Conservation (phyloP, 2,113 vertebrate species). For the Toxostoma redivivum region DNA sequence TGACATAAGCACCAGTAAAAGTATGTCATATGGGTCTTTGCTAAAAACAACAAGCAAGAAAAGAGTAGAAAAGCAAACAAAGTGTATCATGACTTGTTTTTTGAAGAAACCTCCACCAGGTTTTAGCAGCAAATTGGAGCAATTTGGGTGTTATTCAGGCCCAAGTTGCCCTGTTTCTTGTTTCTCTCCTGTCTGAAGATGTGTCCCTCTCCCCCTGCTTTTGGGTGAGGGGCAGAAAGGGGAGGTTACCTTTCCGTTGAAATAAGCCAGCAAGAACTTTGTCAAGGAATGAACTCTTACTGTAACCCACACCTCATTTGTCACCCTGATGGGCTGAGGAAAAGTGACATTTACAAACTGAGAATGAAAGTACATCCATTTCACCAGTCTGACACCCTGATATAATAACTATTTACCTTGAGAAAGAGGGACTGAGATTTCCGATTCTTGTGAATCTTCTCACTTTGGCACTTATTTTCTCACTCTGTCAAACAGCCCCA, state of each 20-base stretch:
- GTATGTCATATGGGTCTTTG: neutral
- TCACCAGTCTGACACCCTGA: slow-evolving; percentile 85
- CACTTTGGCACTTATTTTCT: slow-evolving; percentile 86
- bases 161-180: neutral
- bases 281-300: slow-evolving; percentile 83
- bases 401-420: slow-evolving; percentile 99
- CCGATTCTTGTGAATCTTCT: slow-evolving; percentile 84
- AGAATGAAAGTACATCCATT: slow-evolving; percentile 90
- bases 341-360: slow-evolving; percentile 97
- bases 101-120: neutral
- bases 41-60: slow-evolving; percentile 17
- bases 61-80: slow-evolving; percentile 21
- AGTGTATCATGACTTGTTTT: neutral
- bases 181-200: neutral
- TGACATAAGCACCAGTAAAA: slow-evolving; percentile 53
- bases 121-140: neutral
- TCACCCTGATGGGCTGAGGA: slow-evolving; percentile 93
- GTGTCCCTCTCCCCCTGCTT: neutral
- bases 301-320: slow-evolving; percentile 92
- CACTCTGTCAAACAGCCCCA: slow-evolving; percentile 85
- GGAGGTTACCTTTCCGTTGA: slow-evolving; percentile 56
- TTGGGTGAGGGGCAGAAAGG: slow-evolving; percentile 11
- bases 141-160: neutral
- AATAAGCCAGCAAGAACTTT: slow-evolving; percentile 80
- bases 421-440: slow-evolving; percentile 87